phyloP scores from a whole-genome alignment of 1,140 invertebrate genomes.

The Aphelinus atriplicis region DNA sequence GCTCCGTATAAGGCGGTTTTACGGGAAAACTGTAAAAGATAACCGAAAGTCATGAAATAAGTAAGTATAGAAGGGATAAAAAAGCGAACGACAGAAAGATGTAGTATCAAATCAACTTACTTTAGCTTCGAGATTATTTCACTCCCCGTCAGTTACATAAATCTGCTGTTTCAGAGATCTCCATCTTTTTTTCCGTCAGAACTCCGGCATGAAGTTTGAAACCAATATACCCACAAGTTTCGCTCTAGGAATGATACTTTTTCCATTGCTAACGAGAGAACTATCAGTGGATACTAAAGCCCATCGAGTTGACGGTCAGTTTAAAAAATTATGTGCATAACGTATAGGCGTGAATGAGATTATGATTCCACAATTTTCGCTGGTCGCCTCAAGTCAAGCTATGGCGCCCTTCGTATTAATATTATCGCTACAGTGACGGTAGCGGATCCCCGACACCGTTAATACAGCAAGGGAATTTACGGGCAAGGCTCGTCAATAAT shows the following conservation, averaged over 20 bases:
- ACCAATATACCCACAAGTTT: no score
- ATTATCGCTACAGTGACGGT: not conserved
- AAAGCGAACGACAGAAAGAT: conserved; percentile 33
- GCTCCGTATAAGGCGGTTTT: conserved; percentile 30
- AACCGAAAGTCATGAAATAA: conserved; percentile 34
- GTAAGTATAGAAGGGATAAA: conserved; percentile 26
- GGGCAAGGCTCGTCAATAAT: conserved; percentile 20
- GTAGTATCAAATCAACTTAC: conserved; percentile 29
- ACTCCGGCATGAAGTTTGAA: no score
- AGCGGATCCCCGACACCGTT: not conserved
- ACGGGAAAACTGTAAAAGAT: conserved; percentile 36
- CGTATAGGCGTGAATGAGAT: no score
- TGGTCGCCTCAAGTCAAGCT: no score
- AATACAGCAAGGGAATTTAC: not conserved
- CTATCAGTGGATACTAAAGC: no score
- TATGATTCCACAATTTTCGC: no score
- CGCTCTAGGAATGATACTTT: no score
- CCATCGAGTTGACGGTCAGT: no score
- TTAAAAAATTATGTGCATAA: no score
- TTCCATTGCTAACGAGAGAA: no score
- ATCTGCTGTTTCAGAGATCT: no score
- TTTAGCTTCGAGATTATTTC: conserved; percentile 24
- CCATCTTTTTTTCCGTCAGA: no score
- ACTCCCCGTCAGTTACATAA: not conserved
- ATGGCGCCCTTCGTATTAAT: not conserved